Conservation (phyloP, 2,888 invertebrate genomes). For the Onchidella celtica region DNA sequence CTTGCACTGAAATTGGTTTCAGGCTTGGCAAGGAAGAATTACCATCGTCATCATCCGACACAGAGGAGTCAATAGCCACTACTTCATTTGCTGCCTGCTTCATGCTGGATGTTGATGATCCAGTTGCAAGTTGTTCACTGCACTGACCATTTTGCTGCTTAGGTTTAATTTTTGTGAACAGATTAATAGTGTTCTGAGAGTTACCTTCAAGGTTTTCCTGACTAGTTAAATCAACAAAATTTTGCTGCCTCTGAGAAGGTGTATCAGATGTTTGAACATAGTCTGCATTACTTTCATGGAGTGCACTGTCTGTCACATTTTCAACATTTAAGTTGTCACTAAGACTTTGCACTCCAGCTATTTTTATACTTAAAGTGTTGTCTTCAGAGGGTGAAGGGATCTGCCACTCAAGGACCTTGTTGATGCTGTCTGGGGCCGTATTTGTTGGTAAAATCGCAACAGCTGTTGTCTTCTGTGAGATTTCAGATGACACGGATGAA, state of each 20-base stretch:
- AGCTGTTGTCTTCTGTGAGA: background rate
- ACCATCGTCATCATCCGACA: slow-evolving; percentile 5
- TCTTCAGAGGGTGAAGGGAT: background rate
- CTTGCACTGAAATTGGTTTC: background rate
- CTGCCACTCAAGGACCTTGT: slow-evolving; percentile 38
- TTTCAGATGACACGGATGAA: background rate
- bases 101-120: background rate
- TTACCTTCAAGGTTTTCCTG: background rate
- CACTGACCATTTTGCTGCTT: background rate
- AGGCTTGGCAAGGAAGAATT: background rate
- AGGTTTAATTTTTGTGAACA: background rate
- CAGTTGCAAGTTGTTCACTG: background rate
- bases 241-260: slow-evolving; percentile 19
- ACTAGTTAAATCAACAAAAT: background rate
- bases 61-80: slow-evolving; percentile 2
- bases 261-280: background rate
- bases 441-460: slow-evolving; percentile 3
- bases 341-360: slow-evolving; percentile 35
- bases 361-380: slow-evolving; percentile 5
- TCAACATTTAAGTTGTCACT: too few relatives aligned
- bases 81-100: background rate
- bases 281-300: background rate
- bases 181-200: background rate
- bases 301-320: too few relatives aligned
- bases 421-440: slow-evolving; percentile 13